Percentiles rank a stretch among this genome's conserved stretches.
Conservation (phyloP, 2,113 vertebrate species). For the Indri indri region DNA sequence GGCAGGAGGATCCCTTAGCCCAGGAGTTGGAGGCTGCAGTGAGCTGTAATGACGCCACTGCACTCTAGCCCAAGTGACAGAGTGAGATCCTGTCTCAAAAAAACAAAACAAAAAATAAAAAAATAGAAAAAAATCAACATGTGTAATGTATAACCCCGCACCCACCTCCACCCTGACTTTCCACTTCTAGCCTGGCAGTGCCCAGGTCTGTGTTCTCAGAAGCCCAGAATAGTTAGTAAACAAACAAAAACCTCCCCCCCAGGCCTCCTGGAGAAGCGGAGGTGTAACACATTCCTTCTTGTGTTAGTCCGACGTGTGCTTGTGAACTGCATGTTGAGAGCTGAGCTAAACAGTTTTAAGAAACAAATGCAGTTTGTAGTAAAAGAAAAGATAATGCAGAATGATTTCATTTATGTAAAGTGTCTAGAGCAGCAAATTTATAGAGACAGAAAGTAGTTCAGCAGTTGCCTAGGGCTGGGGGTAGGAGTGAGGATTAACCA, state of each 20-base stretch:
- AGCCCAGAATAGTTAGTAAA: too few species aligned
- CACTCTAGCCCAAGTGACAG: too few species aligned
- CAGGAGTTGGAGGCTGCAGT: too few species aligned
- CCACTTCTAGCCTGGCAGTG: neutral
- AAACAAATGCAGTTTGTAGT: constrained; percentile 7
- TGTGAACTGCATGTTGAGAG: neutral
- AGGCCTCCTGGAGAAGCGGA: neutral
- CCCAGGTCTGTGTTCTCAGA: constrained; percentile 89
- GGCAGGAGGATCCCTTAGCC: too few species aligned
- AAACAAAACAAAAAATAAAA: neutral
- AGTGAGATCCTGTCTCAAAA: neutral
- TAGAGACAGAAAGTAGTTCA: constrained; percentile 23
- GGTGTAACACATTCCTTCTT: neutral
- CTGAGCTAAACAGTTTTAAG: neutral
- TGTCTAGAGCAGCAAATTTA: constrained; percentile 22
- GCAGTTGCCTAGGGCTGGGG: neutral
- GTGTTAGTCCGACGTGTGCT: neutral
- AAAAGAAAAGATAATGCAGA: neutral
- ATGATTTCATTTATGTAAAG: constrained; percentile 25
- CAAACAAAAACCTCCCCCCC: neutral
- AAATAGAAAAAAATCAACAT: neutral
- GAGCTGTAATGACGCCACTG: too few species aligned
- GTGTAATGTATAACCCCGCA: neutral
- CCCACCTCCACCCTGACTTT: neutral
- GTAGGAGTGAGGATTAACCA: neutral